phyloP scores from a whole-genome alignment of 2,888 invertebrate species.

The Dendrolimus pini region DNA sequence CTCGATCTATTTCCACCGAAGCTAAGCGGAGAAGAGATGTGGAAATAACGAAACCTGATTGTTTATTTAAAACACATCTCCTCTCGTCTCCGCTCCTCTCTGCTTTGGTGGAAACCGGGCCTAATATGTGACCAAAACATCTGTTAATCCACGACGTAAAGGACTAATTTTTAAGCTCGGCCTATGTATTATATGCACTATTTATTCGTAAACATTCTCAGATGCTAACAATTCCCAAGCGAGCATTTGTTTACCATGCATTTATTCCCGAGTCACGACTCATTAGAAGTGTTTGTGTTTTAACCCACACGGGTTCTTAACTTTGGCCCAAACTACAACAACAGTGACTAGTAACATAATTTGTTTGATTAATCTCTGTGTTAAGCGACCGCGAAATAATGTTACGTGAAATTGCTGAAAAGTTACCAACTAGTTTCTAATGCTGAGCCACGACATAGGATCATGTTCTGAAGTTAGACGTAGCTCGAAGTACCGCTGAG shows the following conservation, averaged over 20 bases:
- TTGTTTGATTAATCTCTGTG: constrained; percentile 12
- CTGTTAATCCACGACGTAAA: too few relatives aligned
- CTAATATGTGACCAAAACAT: too few relatives aligned
- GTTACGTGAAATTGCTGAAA: constrained; percentile 12
- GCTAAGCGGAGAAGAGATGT: too few relatives aligned
- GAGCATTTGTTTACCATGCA: background rate
- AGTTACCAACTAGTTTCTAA: constrained; percentile 15
- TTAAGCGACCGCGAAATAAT: constrained; percentile 4
- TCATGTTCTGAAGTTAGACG: constrained; percentile 7
- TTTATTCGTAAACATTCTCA: background rate
- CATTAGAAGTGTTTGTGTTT: background rate
- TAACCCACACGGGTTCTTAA: background rate
- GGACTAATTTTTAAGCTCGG: too few relatives aligned
- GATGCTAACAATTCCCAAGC: background rate
- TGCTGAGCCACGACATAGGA: constrained; percentile 9
- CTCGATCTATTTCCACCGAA: too few relatives aligned
- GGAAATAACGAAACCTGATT: too few relatives aligned
- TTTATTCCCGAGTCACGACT: background rate
- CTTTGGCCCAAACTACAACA: background rate
- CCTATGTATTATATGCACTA: too few relatives aligned
- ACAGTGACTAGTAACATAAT: constrained; percentile 4
- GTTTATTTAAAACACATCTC: too few relatives aligned
- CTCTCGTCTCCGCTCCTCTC: too few relatives aligned
- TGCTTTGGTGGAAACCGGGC: too few relatives aligned
- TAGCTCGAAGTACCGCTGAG: background rate